Evolutionary conservation across 2,113 vertebrate genomes (phyloP).

Genomic region (Ictalurus punctatus): DNA sequence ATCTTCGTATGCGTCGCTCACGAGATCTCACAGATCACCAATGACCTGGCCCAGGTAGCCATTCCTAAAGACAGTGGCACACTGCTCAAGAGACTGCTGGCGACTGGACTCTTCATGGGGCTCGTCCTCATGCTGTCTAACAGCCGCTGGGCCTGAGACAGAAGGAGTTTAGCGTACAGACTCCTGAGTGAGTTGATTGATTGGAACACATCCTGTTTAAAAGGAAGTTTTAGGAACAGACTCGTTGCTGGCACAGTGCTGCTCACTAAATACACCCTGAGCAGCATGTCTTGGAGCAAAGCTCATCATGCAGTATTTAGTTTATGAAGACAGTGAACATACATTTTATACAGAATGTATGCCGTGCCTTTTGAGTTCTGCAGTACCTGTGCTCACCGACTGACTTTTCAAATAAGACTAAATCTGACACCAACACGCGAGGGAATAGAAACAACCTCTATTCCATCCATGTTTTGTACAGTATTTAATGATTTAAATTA

Average conservation of each 20-base stretch:
- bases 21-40: conserved; percentile 95
- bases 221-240: neutral
- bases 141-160: conserved; percentile 45
- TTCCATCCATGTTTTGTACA: conserved; percentile 61
- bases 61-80: conserved; percentile 89
- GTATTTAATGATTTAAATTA: conserved; percentile 80
- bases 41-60: conserved; percentile 89
- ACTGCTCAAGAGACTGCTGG: conserved; percentile 83
- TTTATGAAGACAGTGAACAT: conserved; percentile 17
- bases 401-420: neutral
- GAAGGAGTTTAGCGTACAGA: conserved; percentile 30
- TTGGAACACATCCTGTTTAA: neutral
- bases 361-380: neutral
- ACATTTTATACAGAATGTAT: conserved; percentile 11
- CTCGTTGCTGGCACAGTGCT: neutral
- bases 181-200: neutral
- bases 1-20: conserved; percentile 98
- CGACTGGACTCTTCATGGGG: conserved; percentile 72
- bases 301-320: neutral
- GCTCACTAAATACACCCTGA: neutral
- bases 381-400: neutral
- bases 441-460: neutral
- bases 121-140: conserved; percentile 78
- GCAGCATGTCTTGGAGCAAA: neutral
- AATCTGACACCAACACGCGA: neutral